Base-by-base conservation (phyloP, 2,888 invertebrate genomes). In the Drosophila austrosaltans region DNA sequence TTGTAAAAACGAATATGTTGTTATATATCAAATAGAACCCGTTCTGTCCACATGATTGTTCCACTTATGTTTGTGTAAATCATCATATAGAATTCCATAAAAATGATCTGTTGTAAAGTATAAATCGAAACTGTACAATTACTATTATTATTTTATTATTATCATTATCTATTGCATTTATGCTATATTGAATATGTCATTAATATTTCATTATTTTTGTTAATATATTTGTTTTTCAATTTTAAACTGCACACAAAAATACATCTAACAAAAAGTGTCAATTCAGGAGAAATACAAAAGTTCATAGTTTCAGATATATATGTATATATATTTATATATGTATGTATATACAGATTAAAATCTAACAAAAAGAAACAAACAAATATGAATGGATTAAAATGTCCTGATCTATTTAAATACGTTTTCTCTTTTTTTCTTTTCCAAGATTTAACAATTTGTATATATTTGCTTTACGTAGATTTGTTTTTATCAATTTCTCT, bases 91-190 rank as follows among this genome's bases (percentile, higher is more conserved):
- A 16, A 16, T 16, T 16, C 16, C 16, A 16, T 16, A 16, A 16
- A 16, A 16, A 16, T 16, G 16, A 16, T 16, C 16, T 16, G 16
- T 16, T 16, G 16, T 16, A 16, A 16, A 16, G 36, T 36, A 36
- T 36, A 48, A 25, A 4, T 48, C 10, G 4, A 25, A 25, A 25
- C 6, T 48, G 16, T 48, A 48, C 22, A 48, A 48, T 8, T 48
- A 22, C 8, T 48, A 25, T 25, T 25, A 22, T 48, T 4, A 48
- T 3, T 48, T 70, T 74, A 57, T 78, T 74, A 57, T 78, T 28
- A 78, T 82, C 79, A 84, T 84, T 84, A 69, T 61, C 76, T 82
- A 82, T 75, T 82, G 77, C 78, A 75, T 67, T 36, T 76, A 79
- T 78, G 76, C 76, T 64, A 73, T 77, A 48, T 72, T 57, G 7